Evolutionary conservation across 2,888 invertebrate species (phyloP), one percentile per base, ranked within the genome.

Genomic region (Chesias legatella): DNA sequence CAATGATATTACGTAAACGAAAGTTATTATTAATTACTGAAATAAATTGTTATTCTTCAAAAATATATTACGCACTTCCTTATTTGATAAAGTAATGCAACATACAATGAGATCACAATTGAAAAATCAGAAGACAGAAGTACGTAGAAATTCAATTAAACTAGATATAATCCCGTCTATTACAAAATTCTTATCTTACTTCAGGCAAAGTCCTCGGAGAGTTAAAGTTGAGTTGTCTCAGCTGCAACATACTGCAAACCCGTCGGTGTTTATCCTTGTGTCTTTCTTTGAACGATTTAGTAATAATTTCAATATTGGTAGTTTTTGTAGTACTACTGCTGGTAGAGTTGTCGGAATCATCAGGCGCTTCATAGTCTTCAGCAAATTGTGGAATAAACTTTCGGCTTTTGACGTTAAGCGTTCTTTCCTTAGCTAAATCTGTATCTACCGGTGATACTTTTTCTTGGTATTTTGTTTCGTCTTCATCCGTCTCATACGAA

Each of bases 151-250:
- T n/a, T n/a, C n/a, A n/a, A n/a, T n/a, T n/a, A n/a, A n/a, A n/a
- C n/a, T n/a, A n/a, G n/a, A n/a, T n/a, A n/a, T n/a, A n/a, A n/a
- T n/a, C n/a, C n/a, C n/a, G n/a, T n/a, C n/a, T n/a, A n/a, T n/a
- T n/a, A n/a, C n/a, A n/a, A n/a, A n/a, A n/a, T n/a, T n/a, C n/a
- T n/a, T 17, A 17, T 17, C 38, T 46, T 63, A 84, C 85, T 77
- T 86, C 86, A 33, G 74, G 66, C 39, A 86, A 62, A 24, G 81
- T 82, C 23, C 67, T 67, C 3, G 82, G 77, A 1, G 76, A 63
- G 43, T 72, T 75, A 58, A 84, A 85, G 56, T 61, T 71, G 24
- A 82, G 51, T 24, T 63, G 60, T 38, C 79, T 66, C 3, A 79
- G 35, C 56, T 71, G 76, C 7, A 79, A 40, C 47, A 86, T 49